phyloP scores from a whole-genome alignment of 2,113 vertebrate genomes.

The Pipa parva region DNA sequence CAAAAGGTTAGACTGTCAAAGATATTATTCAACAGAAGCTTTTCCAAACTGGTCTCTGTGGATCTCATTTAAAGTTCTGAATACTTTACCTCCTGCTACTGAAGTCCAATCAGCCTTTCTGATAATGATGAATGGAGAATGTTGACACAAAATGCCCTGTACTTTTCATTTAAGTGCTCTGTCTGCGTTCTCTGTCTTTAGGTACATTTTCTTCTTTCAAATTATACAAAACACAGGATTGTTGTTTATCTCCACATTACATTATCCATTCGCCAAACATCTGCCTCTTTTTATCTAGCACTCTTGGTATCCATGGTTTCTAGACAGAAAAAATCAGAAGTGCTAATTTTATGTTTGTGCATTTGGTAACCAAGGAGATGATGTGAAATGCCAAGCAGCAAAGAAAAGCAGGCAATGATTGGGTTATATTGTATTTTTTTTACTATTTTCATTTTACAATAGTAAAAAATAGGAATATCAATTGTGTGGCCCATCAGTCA shows the following conservation, averaged over 20 bases:
- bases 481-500: too few species aligned
- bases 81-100: neutral
- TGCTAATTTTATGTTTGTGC: constrained; percentile 8
- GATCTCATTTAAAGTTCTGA: neutral
- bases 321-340: neutral
- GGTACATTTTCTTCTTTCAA: neutral
- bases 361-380: constrained; percentile 5
- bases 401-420: neutral
- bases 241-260: neutral
- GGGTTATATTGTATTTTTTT: too few species aligned
- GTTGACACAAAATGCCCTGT: neutral
- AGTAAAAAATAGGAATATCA: neutral
- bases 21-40: too few species aligned
- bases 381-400: neutral
- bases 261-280: constrained; percentile 9
- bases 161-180: neutral
- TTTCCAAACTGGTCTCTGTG: neutral
- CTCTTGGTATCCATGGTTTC: constrained; percentile 9
- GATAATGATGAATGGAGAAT: neutral
- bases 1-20: too few species aligned
- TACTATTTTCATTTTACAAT: neutral
- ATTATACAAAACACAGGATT: neutral
- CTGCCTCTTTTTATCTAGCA: neutral
- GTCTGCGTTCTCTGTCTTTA: neutral
- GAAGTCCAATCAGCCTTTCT: neutral